Evolutionary conservation across 2,797 vertebrate species (phyloP).

Genomic region (Ciconia nigra): DNA sequence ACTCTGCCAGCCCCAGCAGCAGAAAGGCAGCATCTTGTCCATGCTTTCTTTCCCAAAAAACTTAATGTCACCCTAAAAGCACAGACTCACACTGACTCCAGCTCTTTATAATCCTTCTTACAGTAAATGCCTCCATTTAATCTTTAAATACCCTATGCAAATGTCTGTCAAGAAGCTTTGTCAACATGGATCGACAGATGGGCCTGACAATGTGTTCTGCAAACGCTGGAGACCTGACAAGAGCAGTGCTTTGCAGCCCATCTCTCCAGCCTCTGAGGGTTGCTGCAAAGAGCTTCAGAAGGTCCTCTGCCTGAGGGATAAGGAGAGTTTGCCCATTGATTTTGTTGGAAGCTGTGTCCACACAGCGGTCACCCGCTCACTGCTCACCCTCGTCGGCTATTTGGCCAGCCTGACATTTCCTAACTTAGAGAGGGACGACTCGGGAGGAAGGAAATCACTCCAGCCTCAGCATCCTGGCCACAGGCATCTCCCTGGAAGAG

Average conservation of each 20-base stretch:
- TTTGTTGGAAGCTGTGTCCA: background rate
- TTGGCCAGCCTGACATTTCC: background rate
- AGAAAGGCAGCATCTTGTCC: background rate
- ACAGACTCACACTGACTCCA: background rate
- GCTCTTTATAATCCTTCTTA: background rate
- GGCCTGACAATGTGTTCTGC: background rate
- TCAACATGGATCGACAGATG: background rate
- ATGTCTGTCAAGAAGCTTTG: background rate
- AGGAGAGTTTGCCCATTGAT: background rate
- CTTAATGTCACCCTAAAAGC: background rate
- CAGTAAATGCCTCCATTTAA: background rate
- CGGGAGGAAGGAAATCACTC: background rate
- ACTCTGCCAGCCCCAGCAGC: background rate
- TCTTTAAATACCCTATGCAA: background rate
- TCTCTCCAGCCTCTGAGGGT: background rate
- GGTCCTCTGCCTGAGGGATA: background rate
- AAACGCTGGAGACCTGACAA: background rate
- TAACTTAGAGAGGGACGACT: background rate
- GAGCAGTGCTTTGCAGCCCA: background rate
- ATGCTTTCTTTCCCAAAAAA: background rate
- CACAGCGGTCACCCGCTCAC: background rate
- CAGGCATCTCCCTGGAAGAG: background rate
- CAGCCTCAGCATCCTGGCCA: background rate
- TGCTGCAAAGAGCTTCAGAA: background rate
- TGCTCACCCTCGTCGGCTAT: background rate